Conservation (phyloP, 2,888 invertebrate species). For the Molorchus minor region DNA sequence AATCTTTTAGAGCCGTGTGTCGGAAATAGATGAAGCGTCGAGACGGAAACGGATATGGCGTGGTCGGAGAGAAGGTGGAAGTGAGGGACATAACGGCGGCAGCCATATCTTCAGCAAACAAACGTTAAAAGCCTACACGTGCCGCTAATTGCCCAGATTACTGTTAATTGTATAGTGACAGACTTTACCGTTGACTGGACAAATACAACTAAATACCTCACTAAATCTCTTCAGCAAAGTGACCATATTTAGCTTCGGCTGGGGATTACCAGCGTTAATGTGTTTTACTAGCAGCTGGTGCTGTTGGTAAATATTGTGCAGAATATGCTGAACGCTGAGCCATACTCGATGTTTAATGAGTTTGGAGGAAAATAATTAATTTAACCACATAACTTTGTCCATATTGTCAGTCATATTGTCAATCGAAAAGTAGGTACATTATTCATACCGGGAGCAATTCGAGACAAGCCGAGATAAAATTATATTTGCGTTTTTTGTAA, state of each 20-base stretch:
- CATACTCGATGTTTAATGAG: too few species aligned
- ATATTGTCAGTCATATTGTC: too few species aligned
- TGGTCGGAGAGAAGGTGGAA: conserved; percentile 10
- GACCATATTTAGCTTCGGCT: conserved; percentile 5
- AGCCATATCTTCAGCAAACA: conserved; percentile 44
- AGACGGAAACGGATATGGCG: conserved; percentile 28
- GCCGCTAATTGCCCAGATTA: conserved; percentile 46
- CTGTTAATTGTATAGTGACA: conserved; percentile 37
- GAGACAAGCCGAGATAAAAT: too few species aligned
- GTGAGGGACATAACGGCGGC: conserved; percentile 29
- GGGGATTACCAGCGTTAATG: conserved; percentile 6
- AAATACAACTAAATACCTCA: conserved; percentile 12
- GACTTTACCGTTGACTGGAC: conserved; percentile 22
- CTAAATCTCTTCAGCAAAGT: background rate
- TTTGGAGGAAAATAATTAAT: too few species aligned
- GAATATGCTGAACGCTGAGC: too few species aligned
- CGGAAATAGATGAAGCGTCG: conserved; percentile 32
- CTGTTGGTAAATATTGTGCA: background rate
- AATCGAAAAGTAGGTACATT: too few species aligned
- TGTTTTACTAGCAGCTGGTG: background rate
- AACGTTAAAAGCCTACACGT: conserved; percentile 47
- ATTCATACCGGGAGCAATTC: too few species aligned
- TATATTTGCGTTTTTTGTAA: too few species aligned
- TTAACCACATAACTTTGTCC: too few species aligned
- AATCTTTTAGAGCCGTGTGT: conserved; percentile 30